These are phyloP conservation scores for Acanthis flammea DNA, from an alignment of 2,797 vertebrate species.

Conservation along the genomic window DNA sequence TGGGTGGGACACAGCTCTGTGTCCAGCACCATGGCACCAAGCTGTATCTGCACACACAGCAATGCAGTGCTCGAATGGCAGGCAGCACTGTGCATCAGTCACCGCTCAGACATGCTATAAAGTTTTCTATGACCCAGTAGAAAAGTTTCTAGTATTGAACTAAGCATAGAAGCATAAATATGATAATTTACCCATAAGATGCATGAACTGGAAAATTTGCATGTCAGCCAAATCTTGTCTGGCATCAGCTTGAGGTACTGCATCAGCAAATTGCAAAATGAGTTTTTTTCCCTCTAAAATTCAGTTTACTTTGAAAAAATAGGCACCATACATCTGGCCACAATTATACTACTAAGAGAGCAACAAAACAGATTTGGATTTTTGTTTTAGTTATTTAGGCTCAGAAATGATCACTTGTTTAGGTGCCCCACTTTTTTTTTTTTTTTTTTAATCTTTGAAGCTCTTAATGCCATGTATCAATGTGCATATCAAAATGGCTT, in stretches of 20 bases:
- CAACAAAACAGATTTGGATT: background rate
- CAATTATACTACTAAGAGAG: background rate
- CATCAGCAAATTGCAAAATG: conserved; percentile 36
- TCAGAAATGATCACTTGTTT: background rate
- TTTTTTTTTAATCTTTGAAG: background rate
- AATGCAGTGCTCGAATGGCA: background rate
- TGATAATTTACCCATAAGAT: background rate
- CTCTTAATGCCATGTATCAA: background rate
- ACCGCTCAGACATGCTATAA: background rate
- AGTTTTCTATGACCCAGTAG: background rate
- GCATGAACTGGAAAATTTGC: conserved; percentile 2
- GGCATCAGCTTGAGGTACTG: background rate
- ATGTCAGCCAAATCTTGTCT: background rate
- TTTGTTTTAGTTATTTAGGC: background rate
- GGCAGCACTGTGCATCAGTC: background rate
- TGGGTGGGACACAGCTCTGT: background rate
- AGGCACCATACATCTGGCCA: conserved; percentile 29
- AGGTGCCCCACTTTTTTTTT: background rate
- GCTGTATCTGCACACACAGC: fast-evolving
- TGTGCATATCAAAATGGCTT: background rate
- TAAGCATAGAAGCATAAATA: background rate
- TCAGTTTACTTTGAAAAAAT: conserved; percentile 21
- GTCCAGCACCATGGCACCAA: fast-evolving
- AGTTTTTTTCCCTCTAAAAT: background rate
- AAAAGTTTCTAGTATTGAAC: background rate